These are phyloP conservation scores for Xenopus laevis DNA, from an alignment of 2,113 vertebrate genomes.

Conservation along the genomic window DNA sequence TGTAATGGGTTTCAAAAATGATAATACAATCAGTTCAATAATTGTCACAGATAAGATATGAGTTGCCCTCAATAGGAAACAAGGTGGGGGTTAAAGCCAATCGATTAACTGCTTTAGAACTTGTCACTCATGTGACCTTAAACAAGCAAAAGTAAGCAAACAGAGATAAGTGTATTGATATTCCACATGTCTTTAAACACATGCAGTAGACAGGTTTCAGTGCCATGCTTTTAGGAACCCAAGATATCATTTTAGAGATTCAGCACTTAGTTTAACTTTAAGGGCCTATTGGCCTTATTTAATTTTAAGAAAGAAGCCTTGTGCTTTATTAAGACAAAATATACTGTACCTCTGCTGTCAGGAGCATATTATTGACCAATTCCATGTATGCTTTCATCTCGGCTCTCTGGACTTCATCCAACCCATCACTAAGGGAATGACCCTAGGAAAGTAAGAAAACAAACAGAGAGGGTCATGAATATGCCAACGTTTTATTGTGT, in stretches of 20 bases:
- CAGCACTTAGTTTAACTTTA: neutral
- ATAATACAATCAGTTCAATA: neutral
- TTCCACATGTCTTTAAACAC: neutral
- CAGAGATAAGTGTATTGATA: neutral
- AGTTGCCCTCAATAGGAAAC: neutral
- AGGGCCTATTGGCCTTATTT: neutral
- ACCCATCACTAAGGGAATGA: slow-evolving; percentile 86
- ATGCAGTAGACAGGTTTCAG: neutral
- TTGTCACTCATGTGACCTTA: slow-evolving; percentile 3
- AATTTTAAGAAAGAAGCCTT: neutral
- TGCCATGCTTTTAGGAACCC: neutral
- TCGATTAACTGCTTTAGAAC: neutral
- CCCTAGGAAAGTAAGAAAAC: slow-evolving; percentile 67
- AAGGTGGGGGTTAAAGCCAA: neutral
- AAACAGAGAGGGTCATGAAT: slow-evolving; percentile 10
- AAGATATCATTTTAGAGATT: neutral
- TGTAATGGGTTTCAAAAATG: neutral
- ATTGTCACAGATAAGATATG: neutral
- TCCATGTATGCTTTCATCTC: slow-evolving; percentile 98
- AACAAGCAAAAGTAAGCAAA: neutral
- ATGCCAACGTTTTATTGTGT: slow-evolving; percentile 45
- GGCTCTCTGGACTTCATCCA: slow-evolving; percentile 92
- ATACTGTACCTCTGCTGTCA: slow-evolving; percentile 86
- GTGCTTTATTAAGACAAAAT: neutral
- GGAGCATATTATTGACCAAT: slow-evolving; percentile 88